Base-by-base conservation (phyloP, 2,888 invertebrate genomes). In the Tipula lateralis region DNA sequence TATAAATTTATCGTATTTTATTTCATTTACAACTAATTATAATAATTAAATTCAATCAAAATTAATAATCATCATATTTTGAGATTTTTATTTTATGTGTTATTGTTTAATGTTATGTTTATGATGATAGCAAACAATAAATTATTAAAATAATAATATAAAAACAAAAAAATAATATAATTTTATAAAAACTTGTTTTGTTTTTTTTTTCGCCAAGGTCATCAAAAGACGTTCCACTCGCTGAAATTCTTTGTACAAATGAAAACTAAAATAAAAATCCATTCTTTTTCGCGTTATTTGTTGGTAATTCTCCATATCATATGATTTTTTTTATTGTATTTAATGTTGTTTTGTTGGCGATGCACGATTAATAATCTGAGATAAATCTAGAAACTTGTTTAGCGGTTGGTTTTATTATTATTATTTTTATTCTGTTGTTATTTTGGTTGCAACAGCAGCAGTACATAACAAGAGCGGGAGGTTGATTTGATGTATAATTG, bases 191-290 rank as follows among this genome's bases (percentile, higher is more conserved):
- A 66, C 66, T 66, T 66, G 66, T 66, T 66, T 66, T 66, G 66
- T 9, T 66, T 24, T 50, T 39, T 39, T 66, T 66, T 66, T 13
- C 66, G 66, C 83, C 85, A 85, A 85, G 85, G 85, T 85, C 85
- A 85, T 82, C 39, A 82, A 83, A 84, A 85, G 85, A 84, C 85
- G 81, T 85, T 85, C 85, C 85, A 84, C 85, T 84, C 85, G 50
- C 81, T 83, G 30, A 50, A 30, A 29, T 66, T 66, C 66, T 66
- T 66, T 66, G 66, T 66, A 66, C 66, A 66, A 66, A 66, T 66
- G 66, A 66, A 66, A 66, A 66, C 24, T 66, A 12, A 66, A 66
- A 66, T 66, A 66, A 66, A 66, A 66, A 19, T 24, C 66, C 66
- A 66, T 66, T 66, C 66, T 66, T 66, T 66, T 66, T 66, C 12